Base-by-base conservation (phyloP, 30 jellyfish, hydroid and myxozoan species). In the Clytia hemisphaerica region DNA sequence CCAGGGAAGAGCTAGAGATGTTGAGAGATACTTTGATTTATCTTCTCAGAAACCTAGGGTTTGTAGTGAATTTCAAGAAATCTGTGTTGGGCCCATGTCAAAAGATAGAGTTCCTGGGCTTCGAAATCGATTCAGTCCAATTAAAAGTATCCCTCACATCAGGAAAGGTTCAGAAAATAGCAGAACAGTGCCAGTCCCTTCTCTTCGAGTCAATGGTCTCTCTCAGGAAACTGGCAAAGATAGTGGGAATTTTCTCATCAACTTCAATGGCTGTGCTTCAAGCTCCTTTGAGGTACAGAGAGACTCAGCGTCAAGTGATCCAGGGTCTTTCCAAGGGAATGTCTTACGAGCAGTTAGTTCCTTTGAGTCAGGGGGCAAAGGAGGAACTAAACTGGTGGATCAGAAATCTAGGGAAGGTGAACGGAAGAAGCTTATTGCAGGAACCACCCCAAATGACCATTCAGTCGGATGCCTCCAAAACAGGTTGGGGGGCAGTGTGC, bases 401-500 rank as follows among this genome's bases (percentile, higher is more conserved):
- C 27, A 66, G 28, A 12, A 66, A 66, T 53, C 31, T 66, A 21
- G 72, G 28, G 25, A 27, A 37, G 45, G 3, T 71, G 21, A 66
- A 66, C 27, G 79, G 79, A 16, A 66, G 79, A 71, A 6, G 5
- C 19, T 37, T 66, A 25, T 29, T 37, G 26, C 18, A 19, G 6
- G 37, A 42, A 15, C 45, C 38, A 2, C 4, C 74, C 37, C 22
- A 45, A 26, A 26, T 53, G 4, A 53, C 47, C 6, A 44, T 40
- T 22, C 75, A 45, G 80, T 44, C 75, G 27, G 80, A 68, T 29
- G 80, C 80, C 1, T 68, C 80, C 50, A 68, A 68, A 35, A 68
- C 45, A 49, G 80, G 80, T 33, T 68, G 80, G 80, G 80, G 72
- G n/a, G 80, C 80, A 4, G 40, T 37, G 45, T 68, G 80, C 53